Evolutionary conservation across 2,797 vertebrate genomes (phyloP), one percentile per base, ranked within the genome.

Genomic region (Naso thynnoides): DNA sequence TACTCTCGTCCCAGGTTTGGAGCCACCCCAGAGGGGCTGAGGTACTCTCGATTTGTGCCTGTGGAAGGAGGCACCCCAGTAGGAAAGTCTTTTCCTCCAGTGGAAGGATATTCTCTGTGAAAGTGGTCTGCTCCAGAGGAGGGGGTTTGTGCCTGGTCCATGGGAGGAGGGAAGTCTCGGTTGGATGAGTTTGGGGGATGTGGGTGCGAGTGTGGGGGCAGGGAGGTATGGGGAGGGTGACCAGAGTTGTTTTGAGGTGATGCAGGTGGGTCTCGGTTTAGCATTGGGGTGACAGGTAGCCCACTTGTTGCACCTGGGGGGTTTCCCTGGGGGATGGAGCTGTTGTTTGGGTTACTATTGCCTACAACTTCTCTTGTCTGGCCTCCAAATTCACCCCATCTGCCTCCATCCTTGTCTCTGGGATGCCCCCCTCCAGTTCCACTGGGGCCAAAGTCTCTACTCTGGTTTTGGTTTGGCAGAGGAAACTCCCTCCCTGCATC

Each of bases 11-110:
- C 89, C 27, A 95, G 62, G 79, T 90, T 94, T 75, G 94, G 92
- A 68, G 92, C 62, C 55, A 93, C 87, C 53, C 93, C 92, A 24
- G 95, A 87, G n/a, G 95, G 95, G 90, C 85, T 96, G 82, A 86
- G 94, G 79, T 80, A 96, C 84, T 88, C 96, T 89, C 88, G 65
- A 1, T 96, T 96, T 66, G 96, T 90, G 74, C 94, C 85, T 50
- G 95, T 68, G 23, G 93, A 83, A 62, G 93, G 57, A 56, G 92
- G 88, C 0, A 58, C 85, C 84, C 95, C 93, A 83, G 95, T 85
- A 89, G 73, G 94, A 94, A 94, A 97, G 85, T 95, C 96, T 77
- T 95, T 95, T 88, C 85, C 93, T 90, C 75, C 96, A 62, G 0
- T 88, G 88, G 96, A 84, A 57, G 91, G 85, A 90, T 95, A 90